Conservation (phyloP, 2,888 invertebrate species). For the Phalera bucephala region DNA sequence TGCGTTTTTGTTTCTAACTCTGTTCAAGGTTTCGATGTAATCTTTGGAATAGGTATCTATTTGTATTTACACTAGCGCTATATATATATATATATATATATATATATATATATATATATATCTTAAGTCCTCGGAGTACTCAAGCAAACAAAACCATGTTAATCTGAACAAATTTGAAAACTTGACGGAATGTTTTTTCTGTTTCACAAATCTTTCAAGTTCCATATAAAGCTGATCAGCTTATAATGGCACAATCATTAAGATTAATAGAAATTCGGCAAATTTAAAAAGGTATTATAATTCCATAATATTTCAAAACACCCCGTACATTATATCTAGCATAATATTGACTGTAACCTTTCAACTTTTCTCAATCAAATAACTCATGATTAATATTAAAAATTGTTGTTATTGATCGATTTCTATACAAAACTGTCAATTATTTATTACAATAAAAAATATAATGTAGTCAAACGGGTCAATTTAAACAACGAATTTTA, state of each 20-base stretch:
- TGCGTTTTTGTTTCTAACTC: constrained; percentile 56
- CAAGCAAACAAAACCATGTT: no score
- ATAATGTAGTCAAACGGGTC: constrained; percentile 3
- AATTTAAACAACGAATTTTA: constrained; percentile 6
- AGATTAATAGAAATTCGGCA: constrained; percentile 1
- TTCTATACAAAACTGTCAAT: constrained; percentile 27
- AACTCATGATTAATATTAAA: constrained; percentile 26
- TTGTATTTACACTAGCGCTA: constrained; percentile 2
- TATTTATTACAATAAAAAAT: constrained; percentile 21
- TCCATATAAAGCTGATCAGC: neutral
- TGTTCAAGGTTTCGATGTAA: constrained; percentile 61
- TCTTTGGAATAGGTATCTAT: constrained; percentile 49
- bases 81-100: no score
- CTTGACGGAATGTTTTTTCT: no score
- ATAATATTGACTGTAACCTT: neutral
- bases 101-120: no score
- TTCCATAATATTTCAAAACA: constrained; percentile 3
- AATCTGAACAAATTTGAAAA: no score
- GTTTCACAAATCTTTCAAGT: no score
- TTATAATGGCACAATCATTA: neutral
- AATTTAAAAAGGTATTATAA: neutral
- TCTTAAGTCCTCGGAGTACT: no score
- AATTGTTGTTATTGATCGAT: constrained; percentile 24
- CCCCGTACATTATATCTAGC: constrained; percentile 4
- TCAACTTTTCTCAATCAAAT: constrained; percentile 13